Evolutionary conservation across 2,888 invertebrate genomes (phyloP), one percentile per base, ranked within the genome.

Genomic region (Lasioglossum leucozonium): DNA sequence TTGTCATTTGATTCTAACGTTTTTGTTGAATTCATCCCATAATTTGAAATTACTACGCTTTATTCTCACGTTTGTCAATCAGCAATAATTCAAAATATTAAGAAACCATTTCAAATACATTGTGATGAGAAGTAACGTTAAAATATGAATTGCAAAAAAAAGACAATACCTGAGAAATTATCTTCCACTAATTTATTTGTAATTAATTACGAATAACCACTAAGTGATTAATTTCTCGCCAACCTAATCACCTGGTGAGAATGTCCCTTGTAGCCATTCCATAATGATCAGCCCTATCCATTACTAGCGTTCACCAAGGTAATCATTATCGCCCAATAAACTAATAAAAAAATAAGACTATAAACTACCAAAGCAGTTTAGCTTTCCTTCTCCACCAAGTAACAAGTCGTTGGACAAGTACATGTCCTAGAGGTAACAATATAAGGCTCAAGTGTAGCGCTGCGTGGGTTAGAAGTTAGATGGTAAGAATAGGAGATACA

Each of bases 351-450:
- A 67, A 3, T 37, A n/a, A n/a, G 11, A 22, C 4, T 34, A 75
- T 37, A 18, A 82, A 73, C 44, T 77, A 72, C 40, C 16, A 44
- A 69, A 58, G 40, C 76, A 77, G 4, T 30, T 40, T n/a, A 8
- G 22, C 30, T 37, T 47, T 16, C 8, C 37, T 8, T 34, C 18
- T 16, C 13, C 18, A 18, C 18, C 4, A 11, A 30, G 8, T n/a
- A 72, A 62, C 18, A 47, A 34, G 58, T 26, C 13, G 44, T 13
- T 13, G n/a, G 13, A 81, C 13, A 22, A 34, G 3, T 16, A 74
- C n/a, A n/a, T 69, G 51, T 74, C 22, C 44, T 40, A 44, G 58
- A 26, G 30, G 30, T 44, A 58, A 82, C 26, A n/a, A 82, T 74
- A 37, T 69, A 47, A 18, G n/a, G 30, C 16, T 30, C 40, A 22